phyloP scores from a whole-genome alignment of 2,888 invertebrate species.

The Ypsolopha scabrella region DNA sequence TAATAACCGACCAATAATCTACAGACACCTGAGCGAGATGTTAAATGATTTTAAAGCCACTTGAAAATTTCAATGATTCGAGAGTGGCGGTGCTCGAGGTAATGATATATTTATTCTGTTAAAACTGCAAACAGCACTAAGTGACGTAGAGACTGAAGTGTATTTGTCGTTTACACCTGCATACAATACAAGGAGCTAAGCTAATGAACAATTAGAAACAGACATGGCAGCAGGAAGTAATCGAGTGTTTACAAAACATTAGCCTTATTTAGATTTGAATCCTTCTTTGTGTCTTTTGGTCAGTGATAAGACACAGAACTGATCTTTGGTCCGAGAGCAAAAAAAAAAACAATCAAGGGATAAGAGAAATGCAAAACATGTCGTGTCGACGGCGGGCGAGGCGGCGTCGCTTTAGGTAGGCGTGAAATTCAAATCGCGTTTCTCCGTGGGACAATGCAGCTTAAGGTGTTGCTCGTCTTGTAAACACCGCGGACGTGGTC shows the following conservation, averaged over 20 bases:
- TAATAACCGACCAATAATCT: neutral
- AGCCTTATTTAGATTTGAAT: too few species aligned
- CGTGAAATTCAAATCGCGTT: slow-evolving; percentile 63
- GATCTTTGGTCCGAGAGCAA: neutral
- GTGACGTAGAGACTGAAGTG: slow-evolving; percentile 13
- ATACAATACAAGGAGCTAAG: too few species aligned
- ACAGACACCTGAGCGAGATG: neutral
- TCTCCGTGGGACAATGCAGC: slow-evolving; percentile 59
- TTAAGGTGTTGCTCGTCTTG: slow-evolving; percentile 56
- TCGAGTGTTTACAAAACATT: too few species aligned
- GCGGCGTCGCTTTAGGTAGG: slow-evolving; percentile 25
- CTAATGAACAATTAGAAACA: too few species aligned
- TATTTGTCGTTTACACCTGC: neutral
- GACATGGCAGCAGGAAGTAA: too few species aligned
- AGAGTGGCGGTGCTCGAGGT: neutral
- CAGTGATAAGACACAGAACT: neutral
- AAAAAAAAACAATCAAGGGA: slow-evolving; percentile 9
- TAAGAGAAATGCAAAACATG: slow-evolving; percentile 40
- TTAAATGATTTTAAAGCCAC: slow-evolving; percentile 7
- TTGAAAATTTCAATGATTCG: slow-evolving; percentile 7
- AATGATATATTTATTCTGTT: slow-evolving; percentile 22
- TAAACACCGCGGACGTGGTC: slow-evolving; percentile 58
- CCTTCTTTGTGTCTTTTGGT: too few species aligned
- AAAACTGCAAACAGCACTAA: slow-evolving; percentile 36
- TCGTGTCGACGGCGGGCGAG: slow-evolving; percentile 18